Conservation (phyloP, 1,140 invertebrate species). For the Aphelinus certus region DNA sequence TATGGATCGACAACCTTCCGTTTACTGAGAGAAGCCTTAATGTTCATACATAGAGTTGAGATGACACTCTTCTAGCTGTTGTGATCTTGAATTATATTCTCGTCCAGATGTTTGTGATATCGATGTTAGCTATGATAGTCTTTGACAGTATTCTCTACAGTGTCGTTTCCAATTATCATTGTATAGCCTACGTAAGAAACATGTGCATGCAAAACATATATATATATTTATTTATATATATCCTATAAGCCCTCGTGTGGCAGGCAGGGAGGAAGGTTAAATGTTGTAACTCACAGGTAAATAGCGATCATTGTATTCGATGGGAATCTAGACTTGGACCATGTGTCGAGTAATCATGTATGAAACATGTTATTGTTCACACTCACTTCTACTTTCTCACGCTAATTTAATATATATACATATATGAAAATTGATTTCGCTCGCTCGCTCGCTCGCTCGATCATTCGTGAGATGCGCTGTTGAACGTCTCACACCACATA, state of each 20-base stretch:
- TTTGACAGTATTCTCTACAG: too few species aligned
- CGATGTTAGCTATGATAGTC: too few species aligned
- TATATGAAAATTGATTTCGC: slow-evolving; percentile 29
- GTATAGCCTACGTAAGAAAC: too few species aligned
- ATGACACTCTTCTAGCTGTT: too few species aligned
- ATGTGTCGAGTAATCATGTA: slow-evolving; percentile 18
- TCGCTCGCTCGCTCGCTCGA: slow-evolving; percentile 28
- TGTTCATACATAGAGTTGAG: too few species aligned
- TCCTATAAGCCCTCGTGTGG: too few species aligned
- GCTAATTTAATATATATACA: slow-evolving; percentile 26
- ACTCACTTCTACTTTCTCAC: slow-evolving; percentile 32
- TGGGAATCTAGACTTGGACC: slow-evolving; percentile 4
- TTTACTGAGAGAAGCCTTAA: too few species aligned
- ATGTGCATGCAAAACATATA: slow-evolving; percentile 13
- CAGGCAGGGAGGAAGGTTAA: slow-evolving; percentile 1
- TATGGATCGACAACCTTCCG: too few species aligned
- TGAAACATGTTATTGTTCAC: slow-evolving; percentile 24
- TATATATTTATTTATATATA: too few species aligned
- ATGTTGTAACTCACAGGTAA: slow-evolving; percentile 28
- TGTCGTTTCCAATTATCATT: too few species aligned
- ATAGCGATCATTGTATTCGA: slow-evolving; percentile 19
- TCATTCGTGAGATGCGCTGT: slow-evolving; percentile 39
- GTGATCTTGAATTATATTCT: too few species aligned
- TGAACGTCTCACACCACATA: slow-evolving; percentile 27
- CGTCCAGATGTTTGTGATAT: too few species aligned